Evolutionary conservation across 1,140 invertebrate genomes (phyloP).

Genomic region (Hermetia illucens): DNA sequence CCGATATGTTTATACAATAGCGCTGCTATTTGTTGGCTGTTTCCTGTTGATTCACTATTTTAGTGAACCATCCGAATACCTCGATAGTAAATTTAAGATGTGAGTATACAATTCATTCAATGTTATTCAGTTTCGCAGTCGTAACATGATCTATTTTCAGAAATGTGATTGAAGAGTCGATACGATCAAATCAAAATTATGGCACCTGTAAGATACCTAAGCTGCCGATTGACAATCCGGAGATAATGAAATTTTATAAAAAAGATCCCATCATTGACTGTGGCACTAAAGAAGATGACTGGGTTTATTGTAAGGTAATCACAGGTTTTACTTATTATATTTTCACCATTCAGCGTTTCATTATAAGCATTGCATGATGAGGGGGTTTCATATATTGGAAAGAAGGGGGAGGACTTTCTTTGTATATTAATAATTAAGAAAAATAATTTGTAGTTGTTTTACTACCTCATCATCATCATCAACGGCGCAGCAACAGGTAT

Average conservation of each 20-base stretch:
- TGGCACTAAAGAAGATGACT: conserved; percentile 37
- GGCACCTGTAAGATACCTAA: conserved; percentile 46
- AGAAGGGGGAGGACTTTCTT: too few species aligned
- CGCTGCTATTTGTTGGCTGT: too few species aligned
- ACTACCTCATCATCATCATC: too few species aligned
- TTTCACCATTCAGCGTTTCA: too few species aligned
- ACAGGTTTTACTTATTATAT: conserved; percentile 19
- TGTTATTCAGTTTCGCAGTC: background rate
- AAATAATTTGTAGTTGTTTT: too few species aligned
- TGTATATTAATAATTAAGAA: too few species aligned
- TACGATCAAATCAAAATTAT: conserved; percentile 24
- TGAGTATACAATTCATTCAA: background rate
- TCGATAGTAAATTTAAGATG: background rate
- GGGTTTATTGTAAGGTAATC: conserved; percentile 37
- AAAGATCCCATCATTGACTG: conserved; percentile 44
- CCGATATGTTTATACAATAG: too few species aligned
- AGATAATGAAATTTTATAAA: conserved; percentile 52
- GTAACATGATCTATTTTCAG: conserved; percentile 9
- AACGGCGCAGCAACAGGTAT: too few species aligned
- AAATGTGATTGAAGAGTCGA: conserved; percentile 28
- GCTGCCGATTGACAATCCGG: conserved; percentile 46
- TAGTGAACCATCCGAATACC: background rate
- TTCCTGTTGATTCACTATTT: too few species aligned
- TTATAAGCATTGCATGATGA: too few species aligned
- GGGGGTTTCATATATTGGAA: too few species aligned